Percentiles rank a stretch among this genome's conserved stretches.
Evolutionary conservation across 2,888 invertebrate genomes (phyloP).

Genomic region (Andricus quercusramuli): DNA sequence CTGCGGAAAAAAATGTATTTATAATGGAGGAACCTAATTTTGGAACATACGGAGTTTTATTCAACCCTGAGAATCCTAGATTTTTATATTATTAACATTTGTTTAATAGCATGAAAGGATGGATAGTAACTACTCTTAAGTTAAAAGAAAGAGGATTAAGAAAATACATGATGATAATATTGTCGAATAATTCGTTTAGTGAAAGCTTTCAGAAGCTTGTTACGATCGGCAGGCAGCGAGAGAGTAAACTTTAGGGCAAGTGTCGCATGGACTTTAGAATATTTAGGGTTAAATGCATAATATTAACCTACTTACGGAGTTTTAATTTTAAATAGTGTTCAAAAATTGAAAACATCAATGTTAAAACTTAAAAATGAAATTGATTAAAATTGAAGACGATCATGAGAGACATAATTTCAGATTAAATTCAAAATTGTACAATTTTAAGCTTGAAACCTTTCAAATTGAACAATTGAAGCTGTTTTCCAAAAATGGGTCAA

Average conservation of each 20-base stretch:
- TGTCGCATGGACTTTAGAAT: conserved; percentile 44
- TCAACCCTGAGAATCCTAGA: background rate
- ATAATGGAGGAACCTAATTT: background rate
- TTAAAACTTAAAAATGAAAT: too few species aligned
- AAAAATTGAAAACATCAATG: too few species aligned
- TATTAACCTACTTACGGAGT: background rate
- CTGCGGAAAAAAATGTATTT: background rate
- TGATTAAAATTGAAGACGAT: too few species aligned
- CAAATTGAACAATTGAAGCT: too few species aligned
- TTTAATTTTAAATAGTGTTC: background rate
- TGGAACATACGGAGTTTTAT: background rate
- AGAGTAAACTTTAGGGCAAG: conserved; percentile 50
- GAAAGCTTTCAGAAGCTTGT: conserved; percentile 47
- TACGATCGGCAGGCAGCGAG: conserved; percentile 43
- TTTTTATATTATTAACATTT: background rate
- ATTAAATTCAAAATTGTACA: too few species aligned
- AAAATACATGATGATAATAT: background rate
- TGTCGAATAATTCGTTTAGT: conserved; percentile 62
- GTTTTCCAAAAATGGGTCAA: too few species aligned
- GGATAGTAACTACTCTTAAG: background rate
- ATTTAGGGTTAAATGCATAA: conserved; percentile 48
- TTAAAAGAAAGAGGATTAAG: conserved; percentile 21
- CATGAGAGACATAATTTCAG: too few species aligned
- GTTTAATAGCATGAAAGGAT: background rate
- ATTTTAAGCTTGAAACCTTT: too few species aligned